Evolutionary conservation across 2,797 vertebrate genomes (phyloP), one percentile per base, ranked within the genome.

Genomic region (Crocidura indochinensis): DNA sequence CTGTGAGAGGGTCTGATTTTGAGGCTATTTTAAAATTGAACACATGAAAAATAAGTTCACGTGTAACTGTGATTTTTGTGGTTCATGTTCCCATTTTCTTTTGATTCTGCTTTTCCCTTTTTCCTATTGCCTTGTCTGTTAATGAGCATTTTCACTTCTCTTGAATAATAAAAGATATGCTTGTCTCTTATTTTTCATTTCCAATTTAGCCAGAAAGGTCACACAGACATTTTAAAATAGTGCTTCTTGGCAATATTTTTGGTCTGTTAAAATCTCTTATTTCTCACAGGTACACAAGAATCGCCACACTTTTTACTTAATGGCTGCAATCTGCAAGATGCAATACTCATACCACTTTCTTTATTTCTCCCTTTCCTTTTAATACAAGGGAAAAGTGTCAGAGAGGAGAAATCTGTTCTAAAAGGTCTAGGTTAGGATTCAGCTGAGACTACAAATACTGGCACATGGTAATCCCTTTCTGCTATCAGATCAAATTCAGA

Each of bases 131-230:
- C 38, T 84, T 88, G 10, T 71, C 86, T 82, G 27, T 82, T 94
- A 88, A 79, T 84, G 56, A 83, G 74, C 71, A 8, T 84, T 93
- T 92, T 11, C 24, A 89, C 47, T 89, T 95, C 62, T 88, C 46
- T 38, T 83, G 71, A 88, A 91, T 73, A 51, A 90, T 67, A 84
- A 86, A 91, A 92, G 79, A 68, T 86, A 77, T 82, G 12, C 75
- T 89, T 64, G 53, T 93, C 88, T 95, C 38, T 88, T 94, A 93
- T 83, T 95, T 95, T 95, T 95, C 88, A 91, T 78, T 93, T 95
- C 74, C 53, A 94, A 88, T 95, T 94, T 90, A 96, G 53, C 74
- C 44, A 90, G 86, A 96, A 95, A 96, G 90, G 91, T 96, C 93
- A 96, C 47, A 26, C 84, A 91, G 87, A 91, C 53, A 88, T 93